Base-by-base conservation (phyloP, 2,113 vertebrate genomes). In the Mirounga angustirostris region DNA sequence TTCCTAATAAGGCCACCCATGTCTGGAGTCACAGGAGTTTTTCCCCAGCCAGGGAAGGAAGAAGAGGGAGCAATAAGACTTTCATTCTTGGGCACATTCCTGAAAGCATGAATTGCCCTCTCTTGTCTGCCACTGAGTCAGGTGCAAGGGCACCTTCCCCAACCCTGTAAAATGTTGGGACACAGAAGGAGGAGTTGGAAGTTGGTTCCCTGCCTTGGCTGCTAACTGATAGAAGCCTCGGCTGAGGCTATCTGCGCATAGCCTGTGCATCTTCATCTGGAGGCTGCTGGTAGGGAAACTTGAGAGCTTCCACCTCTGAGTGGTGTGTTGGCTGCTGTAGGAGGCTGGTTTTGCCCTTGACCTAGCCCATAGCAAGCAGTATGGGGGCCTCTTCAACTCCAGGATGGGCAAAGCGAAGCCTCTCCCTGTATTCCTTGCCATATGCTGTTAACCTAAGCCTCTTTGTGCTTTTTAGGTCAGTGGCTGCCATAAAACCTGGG, bases 221-320 rank as follows among this genome's bases (percentile, higher is more conserved):
- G 43, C 78, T 24, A 12, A n/a, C 46, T 46, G 46, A 40, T 13
- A 19, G 73, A 40, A 50, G 79, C 54, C 46, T 18, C 1, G 13
- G 13, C 2, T 52, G n/a, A 63, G 58, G 36, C 74, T 52, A 9
- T 54, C 50, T 40, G 46, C 6, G 1, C 1, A 0, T 6, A 11
- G 50, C 18, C 46, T 54, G 7, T 33, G 43, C 63, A 11, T 58
- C 71, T 59, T 74, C 56, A 56, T 40, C 12, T 16, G 18, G 22
- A 36, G 58, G 40, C 71, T 18, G 1, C 40, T 56, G 28, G 1
- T 5, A 59, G 61, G 84, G 80, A 33, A 50, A 58, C 59, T 24
- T 71, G 74, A 79, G 67, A 65, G 22, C 33, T 11, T 22, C 1
- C 0, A 22, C 33, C 40, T 22, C 36, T 82, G 28, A 21, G 30